These are phyloP conservation scores for Morpho deidamia DNA, from an alignment of 2,888 invertebrate species.

Conservation along the genomic window DNA sequence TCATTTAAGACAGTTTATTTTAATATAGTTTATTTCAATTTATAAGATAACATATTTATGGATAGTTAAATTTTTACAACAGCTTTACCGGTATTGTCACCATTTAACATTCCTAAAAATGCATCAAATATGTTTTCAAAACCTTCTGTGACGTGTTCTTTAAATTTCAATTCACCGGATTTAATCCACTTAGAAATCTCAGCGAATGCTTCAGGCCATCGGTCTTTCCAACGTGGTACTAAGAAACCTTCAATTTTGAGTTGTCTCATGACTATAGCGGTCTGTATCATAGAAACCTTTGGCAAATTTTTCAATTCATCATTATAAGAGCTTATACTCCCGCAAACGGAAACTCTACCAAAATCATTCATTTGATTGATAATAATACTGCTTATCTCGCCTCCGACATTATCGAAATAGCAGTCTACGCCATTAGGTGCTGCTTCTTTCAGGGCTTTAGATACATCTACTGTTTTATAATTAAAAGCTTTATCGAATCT, in stretches of 20 bases:
- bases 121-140: conserved; percentile 84
- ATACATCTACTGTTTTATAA: conserved; percentile 81
- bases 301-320: conserved; percentile 35
- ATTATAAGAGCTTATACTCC: conserved; percentile 53
- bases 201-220: conserved; percentile 78
- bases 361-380: conserved; percentile 78
- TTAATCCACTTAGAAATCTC: conserved; percentile 80
- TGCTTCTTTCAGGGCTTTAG: conserved; percentile 74
- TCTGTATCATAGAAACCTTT: conserved; percentile 68
- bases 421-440: conserved; percentile 86
- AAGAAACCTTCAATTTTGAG: conserved; percentile 81
- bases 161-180: conserved; percentile 81
- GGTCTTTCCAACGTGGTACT: conserved; percentile 67
- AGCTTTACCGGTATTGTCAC: conserved; percentile 84
- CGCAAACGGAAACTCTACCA: conserved; percentile 44
- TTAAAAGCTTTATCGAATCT: conserved; percentile 85
- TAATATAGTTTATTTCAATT: too few relatives aligned
- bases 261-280: conserved; percentile 74
- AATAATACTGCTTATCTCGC: conserved; percentile 78
- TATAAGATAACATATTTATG: not conserved
- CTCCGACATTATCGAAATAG: conserved; percentile 88
- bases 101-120: conserved; percentile 80
- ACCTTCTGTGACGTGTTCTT: conserved; percentile 83
- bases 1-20: too few relatives aligned
- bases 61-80: conserved; percentile 77